These are phyloP conservation scores for Metridium senile DNA, from an alignment of 92 coral and sea anemone genomes.

Conservation along the genomic window DNA sequence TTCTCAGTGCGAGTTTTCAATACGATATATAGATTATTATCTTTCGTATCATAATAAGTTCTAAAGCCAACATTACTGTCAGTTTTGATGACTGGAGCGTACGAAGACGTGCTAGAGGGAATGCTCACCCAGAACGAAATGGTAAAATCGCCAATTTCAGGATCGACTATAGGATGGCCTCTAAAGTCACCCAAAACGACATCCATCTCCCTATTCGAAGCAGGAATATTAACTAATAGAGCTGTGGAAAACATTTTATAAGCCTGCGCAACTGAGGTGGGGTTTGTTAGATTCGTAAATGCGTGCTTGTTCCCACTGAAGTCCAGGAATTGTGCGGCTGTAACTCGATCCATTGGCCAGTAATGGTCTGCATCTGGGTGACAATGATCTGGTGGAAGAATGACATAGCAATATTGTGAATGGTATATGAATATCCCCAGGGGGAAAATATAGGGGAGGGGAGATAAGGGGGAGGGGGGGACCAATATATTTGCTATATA, in stretches of 20 bases:
- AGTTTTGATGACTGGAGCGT: too few relatives aligned
- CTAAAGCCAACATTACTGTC: too few relatives aligned
- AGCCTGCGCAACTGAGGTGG: neutral
- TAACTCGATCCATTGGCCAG: constrained; percentile 84
- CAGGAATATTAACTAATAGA: constrained; percentile 14
- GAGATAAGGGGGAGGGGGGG: too few relatives aligned
- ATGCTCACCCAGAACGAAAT: constrained; percentile 46
- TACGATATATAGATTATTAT: too few relatives aligned
- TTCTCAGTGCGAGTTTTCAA: too few relatives aligned
- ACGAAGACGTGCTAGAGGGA: too few relatives aligned
- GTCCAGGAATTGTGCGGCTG: constrained; percentile 54
- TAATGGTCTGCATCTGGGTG: constrained; percentile 75
- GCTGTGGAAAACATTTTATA: constrained; percentile 29
- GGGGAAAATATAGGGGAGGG: too few relatives aligned
- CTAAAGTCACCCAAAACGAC: constrained; percentile 67
- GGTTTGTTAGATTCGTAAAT: neutral
- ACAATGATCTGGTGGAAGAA: constrained; percentile 59
- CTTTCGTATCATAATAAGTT: too few relatives aligned
- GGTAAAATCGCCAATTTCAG: constrained; percentile 58
- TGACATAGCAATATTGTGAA: neutral
- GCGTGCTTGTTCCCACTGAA: constrained; percentile 66
- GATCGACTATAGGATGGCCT: constrained; percentile 52
- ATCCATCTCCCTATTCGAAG: constrained; percentile 1
- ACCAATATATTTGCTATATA: too few relatives aligned
- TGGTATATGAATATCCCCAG: neutral